Conservation (phyloP, 1,140 invertebrate genomes). For the Pentalonia nigronervosa region DNA sequence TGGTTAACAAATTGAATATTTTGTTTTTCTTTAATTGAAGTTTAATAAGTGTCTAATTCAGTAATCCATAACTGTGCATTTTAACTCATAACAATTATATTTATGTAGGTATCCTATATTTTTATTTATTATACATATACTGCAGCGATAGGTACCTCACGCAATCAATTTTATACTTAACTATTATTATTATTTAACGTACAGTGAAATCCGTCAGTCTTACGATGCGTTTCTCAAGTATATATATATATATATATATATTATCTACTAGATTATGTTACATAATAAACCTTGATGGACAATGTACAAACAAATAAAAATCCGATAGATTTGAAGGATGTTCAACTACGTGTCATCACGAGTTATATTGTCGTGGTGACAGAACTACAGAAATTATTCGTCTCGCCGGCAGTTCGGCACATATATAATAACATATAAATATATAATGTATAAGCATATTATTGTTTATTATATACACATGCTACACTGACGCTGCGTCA, state of each 20-base stretch:
- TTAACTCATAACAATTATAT: neutral
- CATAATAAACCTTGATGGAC: neutral
- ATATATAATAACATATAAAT: neutral
- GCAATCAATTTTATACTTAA: neutral
- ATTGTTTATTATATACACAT: neutral
- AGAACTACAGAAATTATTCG: slow-evolving; percentile 11
- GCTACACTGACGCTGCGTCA: neutral
- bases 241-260: neutral
- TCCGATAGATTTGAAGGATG: neutral
- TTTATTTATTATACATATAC: neutral
- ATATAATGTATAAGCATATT: neutral
- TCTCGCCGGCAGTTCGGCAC: neutral
- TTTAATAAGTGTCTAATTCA: neutral
- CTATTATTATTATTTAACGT: neutral
- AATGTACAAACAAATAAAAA: neutral
- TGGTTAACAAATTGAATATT: neutral
- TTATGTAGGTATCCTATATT: neutral
- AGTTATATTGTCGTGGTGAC: neutral
- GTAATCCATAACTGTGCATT: neutral
- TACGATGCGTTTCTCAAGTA: neutral
- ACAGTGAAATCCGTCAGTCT: neutral
- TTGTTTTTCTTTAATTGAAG: neutral
- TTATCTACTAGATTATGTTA: neutral
- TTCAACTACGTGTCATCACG: neutral
- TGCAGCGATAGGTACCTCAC: neutral